These are phyloP conservation scores for Andinoacara biseriatus DNA, from an alignment of 2,113 vertebrate species.

Conservation along the genomic window DNA sequence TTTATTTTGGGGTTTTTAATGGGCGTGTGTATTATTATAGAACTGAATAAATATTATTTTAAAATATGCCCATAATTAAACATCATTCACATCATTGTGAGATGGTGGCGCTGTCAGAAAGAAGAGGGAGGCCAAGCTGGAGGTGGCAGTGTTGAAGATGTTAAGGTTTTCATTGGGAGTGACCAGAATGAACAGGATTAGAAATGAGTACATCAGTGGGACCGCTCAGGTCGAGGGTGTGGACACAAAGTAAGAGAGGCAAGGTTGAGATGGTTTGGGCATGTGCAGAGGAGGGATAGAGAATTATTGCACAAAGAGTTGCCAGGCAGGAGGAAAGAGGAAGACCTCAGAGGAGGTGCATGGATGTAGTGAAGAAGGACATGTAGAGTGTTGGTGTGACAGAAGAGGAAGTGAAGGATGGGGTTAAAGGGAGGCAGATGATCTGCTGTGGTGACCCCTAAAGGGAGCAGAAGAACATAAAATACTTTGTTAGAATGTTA, in stretches of 20 bases:
- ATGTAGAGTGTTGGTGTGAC: too few species aligned
- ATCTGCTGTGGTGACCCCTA: too few species aligned
- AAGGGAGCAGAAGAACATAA: too few species aligned
- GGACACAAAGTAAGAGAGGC: background rate
- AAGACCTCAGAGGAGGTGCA: too few species aligned
- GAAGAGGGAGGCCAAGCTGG: background rate
- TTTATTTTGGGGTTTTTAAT: background rate
- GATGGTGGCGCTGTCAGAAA: background rate
- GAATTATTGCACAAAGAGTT: background rate
- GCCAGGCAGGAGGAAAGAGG: too few species aligned
- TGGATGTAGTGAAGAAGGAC: too few species aligned
- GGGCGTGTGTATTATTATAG: too few species aligned
- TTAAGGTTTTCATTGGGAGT: background rate
- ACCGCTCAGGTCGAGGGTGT: background rate
- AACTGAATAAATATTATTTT: background rate
- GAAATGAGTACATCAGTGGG: background rate
- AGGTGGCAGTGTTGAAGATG: background rate
- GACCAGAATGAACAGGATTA: background rate
- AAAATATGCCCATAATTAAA: background rate
- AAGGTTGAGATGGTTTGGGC: background rate
- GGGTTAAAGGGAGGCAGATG: too few species aligned
- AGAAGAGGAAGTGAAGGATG: too few species aligned
- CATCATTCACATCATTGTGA: background rate
- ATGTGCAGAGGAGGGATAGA: background rate
- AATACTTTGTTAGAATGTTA: background rate